phyloP scores from a whole-genome alignment of 2,888 invertebrate genomes.

The Lochmaea capreae region DNA sequence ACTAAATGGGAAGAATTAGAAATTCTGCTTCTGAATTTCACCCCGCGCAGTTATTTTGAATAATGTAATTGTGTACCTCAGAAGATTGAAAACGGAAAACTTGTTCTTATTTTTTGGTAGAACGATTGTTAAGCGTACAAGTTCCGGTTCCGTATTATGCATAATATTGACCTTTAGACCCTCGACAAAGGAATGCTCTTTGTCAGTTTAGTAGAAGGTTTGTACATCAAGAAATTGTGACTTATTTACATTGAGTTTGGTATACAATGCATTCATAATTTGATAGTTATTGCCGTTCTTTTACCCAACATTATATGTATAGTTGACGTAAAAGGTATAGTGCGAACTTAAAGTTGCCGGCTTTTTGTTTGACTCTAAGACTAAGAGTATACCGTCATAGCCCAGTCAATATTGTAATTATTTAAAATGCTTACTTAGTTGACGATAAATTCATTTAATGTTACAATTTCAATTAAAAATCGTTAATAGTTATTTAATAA shows the following conservation, averaged over 20 bases:
- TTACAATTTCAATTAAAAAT: too few relatives aligned
- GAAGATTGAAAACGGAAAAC: conserved; percentile 58
- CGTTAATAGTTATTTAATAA: too few relatives aligned
- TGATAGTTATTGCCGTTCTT: not conserved
- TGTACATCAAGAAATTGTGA: conserved; percentile 19
- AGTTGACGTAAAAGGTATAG: too few relatives aligned
- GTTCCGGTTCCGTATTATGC: conserved; percentile 63
- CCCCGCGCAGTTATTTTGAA: conserved; percentile 34
- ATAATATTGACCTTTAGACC: conserved; percentile 53
- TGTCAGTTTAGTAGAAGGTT: conserved; percentile 37
- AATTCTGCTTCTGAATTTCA: conserved; percentile 34
- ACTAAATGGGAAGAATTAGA: conserved; percentile 46
- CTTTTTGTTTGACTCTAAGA: too few relatives aligned
- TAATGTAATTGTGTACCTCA: conserved; percentile 48
- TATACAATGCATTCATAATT: not conserved
- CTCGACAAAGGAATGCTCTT: conserved; percentile 35
- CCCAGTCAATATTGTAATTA: too few relatives aligned
- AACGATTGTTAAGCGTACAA: conserved; percentile 55
- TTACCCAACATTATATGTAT: not conserved
- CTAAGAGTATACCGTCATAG: too few relatives aligned
- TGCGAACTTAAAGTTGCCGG: too few relatives aligned
- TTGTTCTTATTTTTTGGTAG: conserved; percentile 62
- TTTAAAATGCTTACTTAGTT: too few relatives aligned
- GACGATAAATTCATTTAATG: too few relatives aligned
- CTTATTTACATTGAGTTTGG: conserved; percentile 12